These are phyloP conservation scores for Teleogryllus oceanicus DNA, from an alignment of 2,888 invertebrate species.

Conservation along the genomic window DNA sequence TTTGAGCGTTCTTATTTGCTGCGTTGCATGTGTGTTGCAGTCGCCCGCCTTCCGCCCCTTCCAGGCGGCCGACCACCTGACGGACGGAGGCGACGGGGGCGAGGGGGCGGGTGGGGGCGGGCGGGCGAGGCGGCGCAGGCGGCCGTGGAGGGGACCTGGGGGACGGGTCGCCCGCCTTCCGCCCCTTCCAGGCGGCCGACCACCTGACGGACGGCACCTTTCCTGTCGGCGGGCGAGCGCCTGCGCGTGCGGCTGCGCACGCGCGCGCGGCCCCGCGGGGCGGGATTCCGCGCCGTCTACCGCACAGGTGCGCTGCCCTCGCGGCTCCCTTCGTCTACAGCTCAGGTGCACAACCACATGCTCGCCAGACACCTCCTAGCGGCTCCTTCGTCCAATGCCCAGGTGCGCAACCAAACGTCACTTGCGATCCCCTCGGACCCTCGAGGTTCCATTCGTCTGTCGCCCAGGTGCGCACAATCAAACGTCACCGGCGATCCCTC, in stretches of 20 bases:
- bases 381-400: too few relatives aligned
- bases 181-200: slow-evolving; percentile 55
- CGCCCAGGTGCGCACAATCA: too few relatives aligned
- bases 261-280: slow-evolving; percentile 60
- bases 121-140: slow-evolving; percentile 46
- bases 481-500: too few relatives aligned
- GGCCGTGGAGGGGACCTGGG: slow-evolving; percentile 57
- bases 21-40: slow-evolving; percentile 38
- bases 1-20: too few relatives aligned
- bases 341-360: too few relatives aligned
- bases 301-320: slow-evolving; percentile 57
- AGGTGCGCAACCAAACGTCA: too few relatives aligned
- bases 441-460: too few relatives aligned
- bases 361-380: too few relatives aligned
- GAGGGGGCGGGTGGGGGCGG: slow-evolving; percentile 38
- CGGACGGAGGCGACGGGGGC: slow-evolving; percentile 48
- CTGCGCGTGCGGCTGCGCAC: slow-evolving; percentile 62
- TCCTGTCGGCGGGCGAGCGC: slow-evolving; percentile 61
- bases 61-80: slow-evolving; percentile 53
- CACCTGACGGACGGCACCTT: slow-evolving; percentile 66
- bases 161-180: slow-evolving; percentile 51
- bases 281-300: slow-evolving; percentile 65
- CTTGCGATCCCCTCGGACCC: too few relatives aligned
- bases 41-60: slow-evolving; percentile 62
- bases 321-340: too few relatives aligned